These are phyloP conservation scores for Drosophila insularis DNA, from an alignment of 1,140 invertebrate species.

Conservation along the genomic window DNA sequence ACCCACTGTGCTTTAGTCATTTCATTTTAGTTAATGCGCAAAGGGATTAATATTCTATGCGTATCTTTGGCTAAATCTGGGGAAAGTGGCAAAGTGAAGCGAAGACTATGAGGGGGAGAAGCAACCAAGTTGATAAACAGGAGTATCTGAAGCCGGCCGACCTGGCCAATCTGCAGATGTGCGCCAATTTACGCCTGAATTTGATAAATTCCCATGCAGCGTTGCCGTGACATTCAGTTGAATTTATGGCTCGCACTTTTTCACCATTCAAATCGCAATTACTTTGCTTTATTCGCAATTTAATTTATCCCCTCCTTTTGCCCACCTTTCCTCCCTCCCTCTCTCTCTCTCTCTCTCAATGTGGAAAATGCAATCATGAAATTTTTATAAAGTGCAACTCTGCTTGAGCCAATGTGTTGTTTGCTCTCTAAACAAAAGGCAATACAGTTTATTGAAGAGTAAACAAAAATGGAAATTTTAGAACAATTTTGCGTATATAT, in stretches of 20 bases:
- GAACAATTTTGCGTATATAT: constrained; percentile 24
- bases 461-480: constrained; percentile 49
- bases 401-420: constrained; percentile 29
- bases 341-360: not conserved
- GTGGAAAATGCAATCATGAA: constrained; percentile 29
- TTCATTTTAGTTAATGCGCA: constrained; percentile 75
- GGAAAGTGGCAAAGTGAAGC: constrained; percentile 31
- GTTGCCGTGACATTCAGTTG: constrained; percentile 71
- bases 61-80: constrained; percentile 50
- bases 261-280: constrained; percentile 81
- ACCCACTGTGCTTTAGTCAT: constrained; percentile 67
- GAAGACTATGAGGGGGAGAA: constrained; percentile 11
- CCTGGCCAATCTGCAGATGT: constrained; percentile 73
- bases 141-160: constrained; percentile 18
- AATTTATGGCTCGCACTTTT: constrained; percentile 77
- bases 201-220: constrained; percentile 79
- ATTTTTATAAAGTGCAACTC: constrained; percentile 33
- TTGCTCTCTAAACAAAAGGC: constrained; percentile 65
- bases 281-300: constrained; percentile 79
- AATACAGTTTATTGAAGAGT: constrained; percentile 19
- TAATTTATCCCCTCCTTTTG: constrained; percentile 42
- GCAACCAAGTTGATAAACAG: constrained; percentile 7
- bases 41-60: constrained; percentile 78
- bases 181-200: constrained; percentile 78
- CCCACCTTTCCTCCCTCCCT: not conserved